phyloP scores from a whole-genome alignment of 2,888 invertebrate genomes.

The Plusia festucae region DNA sequence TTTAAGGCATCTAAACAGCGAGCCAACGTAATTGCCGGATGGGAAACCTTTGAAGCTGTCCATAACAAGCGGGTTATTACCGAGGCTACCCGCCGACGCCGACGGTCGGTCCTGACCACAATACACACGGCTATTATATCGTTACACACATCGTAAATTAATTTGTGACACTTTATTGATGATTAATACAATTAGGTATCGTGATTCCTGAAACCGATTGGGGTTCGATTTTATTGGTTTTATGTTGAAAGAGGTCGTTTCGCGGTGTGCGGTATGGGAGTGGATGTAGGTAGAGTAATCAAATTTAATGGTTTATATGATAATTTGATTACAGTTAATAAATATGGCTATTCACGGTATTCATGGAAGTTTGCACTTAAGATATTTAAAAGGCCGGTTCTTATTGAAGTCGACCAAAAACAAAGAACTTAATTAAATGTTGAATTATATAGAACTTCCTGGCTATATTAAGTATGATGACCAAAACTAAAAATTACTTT shows the following conservation, averaged over 20 bases:
- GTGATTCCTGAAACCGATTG: constrained; percentile 29
- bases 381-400: neutral
- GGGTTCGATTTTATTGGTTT: constrained; percentile 14
- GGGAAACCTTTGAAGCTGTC: neutral
- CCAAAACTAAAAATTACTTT: too few relatives aligned
- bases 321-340: neutral
- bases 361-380: too few relatives aligned
- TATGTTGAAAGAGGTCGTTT: constrained; percentile 3
- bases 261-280: neutral
- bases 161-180: constrained; percentile 45
- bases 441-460: too few relatives aligned
- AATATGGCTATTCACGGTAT: neutral
- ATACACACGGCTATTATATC: constrained; percentile 17
- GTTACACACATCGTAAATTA: constrained; percentile 34
- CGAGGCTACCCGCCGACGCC: neutral
- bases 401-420: neutral
- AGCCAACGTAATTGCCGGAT: neutral
- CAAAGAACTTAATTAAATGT: too few relatives aligned
- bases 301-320: neutral
- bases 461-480: too few relatives aligned
- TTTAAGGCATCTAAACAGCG: neutral
- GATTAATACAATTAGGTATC: constrained; percentile 26
- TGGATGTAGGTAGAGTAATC: neutral
- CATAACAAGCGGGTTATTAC: constrained; percentile 14
- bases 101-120: constrained; percentile 25